Percentiles rank a stretch among this genome's conserved stretches.
Evolutionary conservation across 2,113 vertebrate species (phyloP).

Genomic region (Eubucco bourcierii): DNA sequence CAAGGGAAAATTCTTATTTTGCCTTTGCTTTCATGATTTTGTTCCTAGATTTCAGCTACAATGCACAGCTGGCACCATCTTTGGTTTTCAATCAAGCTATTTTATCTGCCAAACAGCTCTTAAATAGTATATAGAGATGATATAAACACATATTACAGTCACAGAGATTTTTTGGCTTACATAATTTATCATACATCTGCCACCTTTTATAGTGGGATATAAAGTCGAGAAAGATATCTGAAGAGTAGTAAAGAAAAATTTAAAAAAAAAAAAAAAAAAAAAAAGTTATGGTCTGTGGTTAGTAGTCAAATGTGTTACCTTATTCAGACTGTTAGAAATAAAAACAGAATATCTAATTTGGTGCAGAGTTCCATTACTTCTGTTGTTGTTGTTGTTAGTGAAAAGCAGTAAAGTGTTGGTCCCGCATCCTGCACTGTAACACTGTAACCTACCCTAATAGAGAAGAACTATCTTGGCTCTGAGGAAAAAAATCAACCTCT

Average conservation of each 20-base stretch:
- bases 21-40: background rate
- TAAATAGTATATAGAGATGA: background rate
- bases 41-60: background rate
- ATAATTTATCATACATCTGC: background rate
- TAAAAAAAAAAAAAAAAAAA: background rate
- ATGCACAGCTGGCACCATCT: background rate
- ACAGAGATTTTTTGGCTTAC: background rate
- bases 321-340: slow-evolving; percentile 60
- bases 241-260: slow-evolving; percentile 25
- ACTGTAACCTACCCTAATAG: slow-evolving; percentile 77
- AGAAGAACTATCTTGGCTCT: slow-evolving; percentile 77
- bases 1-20: background rate
- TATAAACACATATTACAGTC: background rate
- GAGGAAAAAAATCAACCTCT: slow-evolving; percentile 80
- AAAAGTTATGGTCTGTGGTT: slow-evolving; percentile 46
- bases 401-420: slow-evolving; percentile 67
- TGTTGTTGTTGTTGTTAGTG: slow-evolving; percentile 65
- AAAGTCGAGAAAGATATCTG: slow-evolving; percentile 49
- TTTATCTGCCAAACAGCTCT: background rate
- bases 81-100: background rate
- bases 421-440: slow-evolving; percentile 62
- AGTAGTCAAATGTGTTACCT: slow-evolving; percentile 66
- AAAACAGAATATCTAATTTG: slow-evolving; percentile 51
- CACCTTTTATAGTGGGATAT: background rate
- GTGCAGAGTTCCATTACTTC: slow-evolving; percentile 58